Conservation (phyloP, 1,140 invertebrate genomes). For the Zaprionus davidi region DNA sequence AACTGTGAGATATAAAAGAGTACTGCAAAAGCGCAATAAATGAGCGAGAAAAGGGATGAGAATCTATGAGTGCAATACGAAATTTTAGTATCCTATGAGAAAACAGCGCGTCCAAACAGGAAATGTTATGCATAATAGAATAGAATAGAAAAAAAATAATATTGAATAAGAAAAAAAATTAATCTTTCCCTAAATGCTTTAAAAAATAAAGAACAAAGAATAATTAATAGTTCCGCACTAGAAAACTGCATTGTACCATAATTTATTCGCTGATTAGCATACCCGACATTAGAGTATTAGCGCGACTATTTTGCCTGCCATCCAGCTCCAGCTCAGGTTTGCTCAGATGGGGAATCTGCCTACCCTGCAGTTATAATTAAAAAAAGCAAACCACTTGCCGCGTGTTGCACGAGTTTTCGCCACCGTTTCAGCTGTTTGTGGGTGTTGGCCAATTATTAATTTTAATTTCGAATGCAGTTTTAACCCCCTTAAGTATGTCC, state of each 20-base stretch:
- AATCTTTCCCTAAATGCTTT: too few relatives aligned
- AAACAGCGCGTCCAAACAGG: neutral
- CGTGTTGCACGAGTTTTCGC: neutral
- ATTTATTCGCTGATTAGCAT: neutral
- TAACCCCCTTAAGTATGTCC: neutral
- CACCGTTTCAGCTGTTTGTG: neutral
- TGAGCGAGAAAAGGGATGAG: neutral
- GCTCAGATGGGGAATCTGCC: constrained; percentile 26
- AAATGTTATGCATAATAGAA: too few relatives aligned
- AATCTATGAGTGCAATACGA: neutral
- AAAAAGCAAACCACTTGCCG: constrained; percentile 23
- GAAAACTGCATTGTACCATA: too few relatives aligned
- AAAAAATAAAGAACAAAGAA: too few relatives aligned
- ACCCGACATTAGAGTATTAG: neutral
- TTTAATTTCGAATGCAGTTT: neutral
- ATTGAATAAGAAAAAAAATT: too few relatives aligned
- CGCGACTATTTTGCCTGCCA: neutral
- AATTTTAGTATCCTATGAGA: constrained; percentile 13
- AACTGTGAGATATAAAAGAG: neutral
- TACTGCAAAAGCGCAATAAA: constrained; percentile 32
- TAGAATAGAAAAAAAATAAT: too few relatives aligned
- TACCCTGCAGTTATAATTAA: constrained; percentile 67
- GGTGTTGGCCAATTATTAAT: neutral
- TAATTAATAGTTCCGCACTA: too few relatives aligned
- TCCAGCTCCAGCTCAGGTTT: neutral